Base-by-base conservation (phyloP, 1,140 invertebrate species). In the Atta cephalotes region DNA sequence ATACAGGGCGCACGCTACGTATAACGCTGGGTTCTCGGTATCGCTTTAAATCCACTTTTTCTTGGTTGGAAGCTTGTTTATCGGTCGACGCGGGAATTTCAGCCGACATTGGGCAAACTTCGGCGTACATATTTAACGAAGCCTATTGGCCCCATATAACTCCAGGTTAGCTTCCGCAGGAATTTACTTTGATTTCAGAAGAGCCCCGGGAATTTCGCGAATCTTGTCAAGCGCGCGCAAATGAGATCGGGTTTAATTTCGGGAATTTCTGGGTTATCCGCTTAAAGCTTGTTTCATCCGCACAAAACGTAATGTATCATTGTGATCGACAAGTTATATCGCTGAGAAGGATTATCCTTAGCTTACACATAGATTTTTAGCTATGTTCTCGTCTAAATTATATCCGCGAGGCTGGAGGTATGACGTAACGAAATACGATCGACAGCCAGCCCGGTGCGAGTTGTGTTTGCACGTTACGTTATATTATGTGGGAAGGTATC, bases 171-270 rank as follows among this genome's bases (percentile, higher is more conserved):
- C 80, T 62, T 76, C 70, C 56, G 25, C 80, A 63, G 80, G 80
- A 84, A 76, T 84, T 76, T 84, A 84, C 80, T 84, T 84, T 84
- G 80, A 84, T 84, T 84, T 76, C 39, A 25, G 80, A 84, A 84
- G 68, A 84, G 70, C 70, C 58, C 70, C 70, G 70, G 58, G 80
- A 84, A 84, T 84, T 63, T 76, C 56, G 80, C 25, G 35, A 63
- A 12, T 56, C 56, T 49, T 82, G 68, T 60, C 56, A 39, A 35
- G 25, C 80, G 56, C 39, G 68, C 80, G 39, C 51, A 84, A 84
- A 84, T 84, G 70, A 84, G 70, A 76, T 62, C 39, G 70, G 28
- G 56, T 84, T 62, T 84, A 84, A 84, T 84, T 84, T 63, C 18
- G 28, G 56, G 39, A 84, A 84, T 84, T 81, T 63, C 53, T 70